These are phyloP conservation scores for Aselliscus stoliczkanus DNA, from an alignment of 2,797 vertebrate genomes.

Conservation along the genomic window DNA sequence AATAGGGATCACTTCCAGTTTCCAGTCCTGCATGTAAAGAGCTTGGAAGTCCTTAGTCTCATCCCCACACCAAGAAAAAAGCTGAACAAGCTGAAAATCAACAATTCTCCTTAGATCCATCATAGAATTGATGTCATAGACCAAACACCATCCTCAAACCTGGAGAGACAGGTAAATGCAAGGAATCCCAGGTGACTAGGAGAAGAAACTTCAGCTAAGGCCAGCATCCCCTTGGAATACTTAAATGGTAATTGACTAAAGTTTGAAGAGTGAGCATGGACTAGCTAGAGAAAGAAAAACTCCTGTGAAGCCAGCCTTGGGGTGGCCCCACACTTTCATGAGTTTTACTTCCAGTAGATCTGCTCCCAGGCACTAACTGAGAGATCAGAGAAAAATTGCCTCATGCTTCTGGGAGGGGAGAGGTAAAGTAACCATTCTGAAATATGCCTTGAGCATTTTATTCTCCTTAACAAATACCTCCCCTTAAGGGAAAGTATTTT, in stretches of 20 bases:
- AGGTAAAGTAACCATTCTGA: not conserved
- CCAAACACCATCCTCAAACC: not conserved
- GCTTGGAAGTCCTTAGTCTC: not conserved
- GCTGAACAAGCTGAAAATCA: not conserved
- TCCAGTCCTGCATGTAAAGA: not conserved
- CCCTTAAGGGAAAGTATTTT: not conserved
- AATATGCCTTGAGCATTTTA: not conserved
- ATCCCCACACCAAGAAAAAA: not conserved
- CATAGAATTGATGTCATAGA: not conserved
- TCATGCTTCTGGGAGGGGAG: not conserved
- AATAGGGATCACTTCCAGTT: not conserved
- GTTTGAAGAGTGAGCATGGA: not conserved
- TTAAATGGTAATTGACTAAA: not conserved
- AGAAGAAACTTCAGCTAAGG: not conserved
- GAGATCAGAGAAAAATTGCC: not conserved
- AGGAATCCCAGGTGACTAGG: not conserved
- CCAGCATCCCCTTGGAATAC: not conserved
- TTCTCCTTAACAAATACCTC: not conserved
- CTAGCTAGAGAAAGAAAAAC: not conserved
- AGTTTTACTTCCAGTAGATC: not conserved
- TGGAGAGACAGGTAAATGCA: not conserved
- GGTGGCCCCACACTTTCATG: rapidly evolving
- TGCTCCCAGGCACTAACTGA: not conserved
- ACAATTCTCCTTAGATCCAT: not conserved
- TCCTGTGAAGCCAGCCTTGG: not conserved